A percentile compares a stretch with the other conserved stretches of the same genome.
These are phyloP conservation scores for Ectobius pallidus DNA, from an alignment of 2,888 invertebrate species.

Conservation along the genomic window DNA sequence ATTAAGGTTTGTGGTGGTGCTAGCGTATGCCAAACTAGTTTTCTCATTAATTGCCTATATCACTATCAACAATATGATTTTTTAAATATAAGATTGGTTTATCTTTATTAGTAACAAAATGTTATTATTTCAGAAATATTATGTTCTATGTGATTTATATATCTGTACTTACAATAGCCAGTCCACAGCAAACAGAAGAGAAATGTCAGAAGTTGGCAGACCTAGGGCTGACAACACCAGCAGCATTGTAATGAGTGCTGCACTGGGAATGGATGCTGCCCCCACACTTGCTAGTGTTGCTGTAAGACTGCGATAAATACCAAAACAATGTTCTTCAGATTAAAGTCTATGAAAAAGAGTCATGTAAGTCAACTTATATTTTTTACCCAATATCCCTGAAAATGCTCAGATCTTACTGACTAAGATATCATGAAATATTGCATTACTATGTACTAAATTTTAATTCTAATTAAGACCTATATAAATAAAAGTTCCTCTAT, in stretches of 20 bases:
- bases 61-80: too few species aligned
- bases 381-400: not conserved
- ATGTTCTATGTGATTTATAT: too few species aligned
- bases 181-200: conserved; percentile 69
- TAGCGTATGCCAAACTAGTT: too few species aligned
- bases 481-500: too few species aligned
- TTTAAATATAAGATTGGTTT: too few species aligned
- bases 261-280: conserved; percentile 69
- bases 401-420: not conserved
- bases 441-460: too few species aligned
- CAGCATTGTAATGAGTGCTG: conserved; percentile 70
- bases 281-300: conserved; percentile 71
- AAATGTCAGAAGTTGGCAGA: conserved; percentile 67
- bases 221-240: conserved; percentile 68
- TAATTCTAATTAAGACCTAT: too few species aligned
- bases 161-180: conserved; percentile 67
- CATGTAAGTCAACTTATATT: not conserved
- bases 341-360: too few species aligned
- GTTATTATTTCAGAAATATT: too few species aligned
- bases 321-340: not conserved
- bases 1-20: too few species aligned
- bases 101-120: too few species aligned
- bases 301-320: conserved; percentile 57
- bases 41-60: too few species aligned
- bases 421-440: not conserved